Percentiles rank a stretch among this genome's conserved stretches.
Evolutionary conservation across 1,140 invertebrate genomes (phyloP).

Genomic region (Cyclina sinensis): DNA sequence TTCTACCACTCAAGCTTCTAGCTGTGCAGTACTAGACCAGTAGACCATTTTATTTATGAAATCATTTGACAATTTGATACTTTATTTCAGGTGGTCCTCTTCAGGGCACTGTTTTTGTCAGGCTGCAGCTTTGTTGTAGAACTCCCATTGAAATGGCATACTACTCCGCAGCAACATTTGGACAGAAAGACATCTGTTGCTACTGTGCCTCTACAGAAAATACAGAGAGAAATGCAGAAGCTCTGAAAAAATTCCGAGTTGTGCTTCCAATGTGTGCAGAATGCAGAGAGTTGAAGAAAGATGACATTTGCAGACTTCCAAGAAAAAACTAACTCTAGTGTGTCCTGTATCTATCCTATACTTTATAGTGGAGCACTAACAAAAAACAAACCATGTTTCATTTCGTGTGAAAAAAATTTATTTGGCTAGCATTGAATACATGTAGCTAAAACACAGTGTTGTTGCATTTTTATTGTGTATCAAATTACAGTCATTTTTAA

Average conservation of each 20-base stretch:
- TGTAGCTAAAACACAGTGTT: no score
- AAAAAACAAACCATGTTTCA: no score
- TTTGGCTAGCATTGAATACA: no score
- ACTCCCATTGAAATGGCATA: conserved; percentile 17
- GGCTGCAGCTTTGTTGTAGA: conserved; percentile 30
- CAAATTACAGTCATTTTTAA: no score
- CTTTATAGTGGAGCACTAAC: no score
- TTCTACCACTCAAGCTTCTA: no score
- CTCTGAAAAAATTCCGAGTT: background rate
- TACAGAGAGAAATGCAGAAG: background rate
- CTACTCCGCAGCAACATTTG: background rate
- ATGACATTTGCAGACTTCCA: conserved; percentile 7
- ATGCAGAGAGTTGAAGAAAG: background rate
- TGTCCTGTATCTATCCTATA: no score
- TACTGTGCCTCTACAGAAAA: conserved; percentile 12
- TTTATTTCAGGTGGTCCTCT: conserved; percentile 5
- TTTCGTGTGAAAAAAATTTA: no score
- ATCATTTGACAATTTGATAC: no score
- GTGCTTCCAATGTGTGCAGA: conserved; percentile 16
- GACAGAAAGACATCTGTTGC: conserved; percentile 2
- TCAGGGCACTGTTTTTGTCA: conserved; percentile 37
- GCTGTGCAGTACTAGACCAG: no score
- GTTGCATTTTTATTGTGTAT: no score
- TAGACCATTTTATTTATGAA: no score
- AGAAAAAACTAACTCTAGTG: conserved; percentile 29